A percentile compares a stretch with the other conserved stretches of the same genome.
phyloP scores from a whole-genome alignment of 2,113 vertebrate species.

The Phodopus roborovskii region DNA sequence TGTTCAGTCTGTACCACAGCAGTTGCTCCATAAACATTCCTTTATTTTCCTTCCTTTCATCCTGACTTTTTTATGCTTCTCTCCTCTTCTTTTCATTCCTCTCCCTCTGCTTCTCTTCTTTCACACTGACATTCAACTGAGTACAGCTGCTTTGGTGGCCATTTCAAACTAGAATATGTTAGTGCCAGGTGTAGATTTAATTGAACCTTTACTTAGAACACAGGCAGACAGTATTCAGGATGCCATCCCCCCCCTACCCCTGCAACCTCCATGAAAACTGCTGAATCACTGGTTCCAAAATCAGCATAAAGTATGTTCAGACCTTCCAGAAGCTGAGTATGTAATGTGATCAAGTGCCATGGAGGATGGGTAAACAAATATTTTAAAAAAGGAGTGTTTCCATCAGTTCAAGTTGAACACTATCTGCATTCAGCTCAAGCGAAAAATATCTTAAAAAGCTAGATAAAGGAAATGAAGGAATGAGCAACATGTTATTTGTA shows the following conservation, averaged over 20 bases:
- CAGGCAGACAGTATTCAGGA: constrained; percentile 76
- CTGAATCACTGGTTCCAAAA: constrained; percentile 80
- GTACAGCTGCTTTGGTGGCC: constrained; percentile 70
- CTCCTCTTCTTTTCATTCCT: not conserved
- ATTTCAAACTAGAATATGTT: constrained; percentile 66
- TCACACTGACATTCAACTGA: constrained; percentile 45
- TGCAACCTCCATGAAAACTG: constrained; percentile 60
- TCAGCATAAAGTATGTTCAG: constrained; percentile 68
- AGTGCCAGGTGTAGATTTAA: constrained; percentile 77
- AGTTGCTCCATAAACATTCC: not conserved
- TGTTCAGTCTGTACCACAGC: not conserved
- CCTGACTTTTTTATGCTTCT: not conserved
- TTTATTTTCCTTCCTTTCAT: not conserved
- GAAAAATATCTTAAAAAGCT: constrained; percentile 72
- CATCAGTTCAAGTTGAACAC: constrained; percentile 52
- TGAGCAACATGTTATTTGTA: constrained; percentile 85
- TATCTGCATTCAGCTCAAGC: constrained; percentile 74
- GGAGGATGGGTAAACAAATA: constrained; percentile 60
- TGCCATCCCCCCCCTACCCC: constrained; percentile 40
- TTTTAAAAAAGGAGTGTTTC: constrained; percentile 67
- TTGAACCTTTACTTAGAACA: constrained; percentile 76
- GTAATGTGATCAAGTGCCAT: constrained; percentile 53
- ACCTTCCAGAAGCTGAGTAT: constrained; percentile 60
- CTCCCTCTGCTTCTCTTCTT: not conserved
- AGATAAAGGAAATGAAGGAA: constrained; percentile 78